A percentile compares a stretch with the other conserved stretches of the same genome.
phyloP scores from a whole-genome alignment of 2,797 vertebrate species.

The Nannoperca australis region DNA sequence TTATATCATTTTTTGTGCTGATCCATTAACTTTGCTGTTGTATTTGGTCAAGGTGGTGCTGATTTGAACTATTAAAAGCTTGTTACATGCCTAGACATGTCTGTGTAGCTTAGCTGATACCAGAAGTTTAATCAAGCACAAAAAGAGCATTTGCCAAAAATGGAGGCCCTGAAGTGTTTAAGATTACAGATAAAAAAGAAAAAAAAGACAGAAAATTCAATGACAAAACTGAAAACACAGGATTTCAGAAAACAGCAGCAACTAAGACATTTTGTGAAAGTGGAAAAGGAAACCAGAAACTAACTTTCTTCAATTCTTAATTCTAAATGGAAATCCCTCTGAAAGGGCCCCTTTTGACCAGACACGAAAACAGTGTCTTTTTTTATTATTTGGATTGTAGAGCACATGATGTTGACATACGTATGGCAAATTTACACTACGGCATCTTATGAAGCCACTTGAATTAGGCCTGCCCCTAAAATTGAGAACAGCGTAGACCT shows the following conservation, averaged over 20 bases:
- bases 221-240: too few relatives aligned
- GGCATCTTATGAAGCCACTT: not conserved
- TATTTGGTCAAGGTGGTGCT: not conserved
- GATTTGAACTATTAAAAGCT: not conserved
- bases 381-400: too few relatives aligned
- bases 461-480: conserved; percentile 1
- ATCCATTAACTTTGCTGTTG: not conserved
- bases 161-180: not conserved
- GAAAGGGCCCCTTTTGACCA: not conserved
- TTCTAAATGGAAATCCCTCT: not conserved
- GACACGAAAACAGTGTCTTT: too few relatives aligned
- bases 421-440: not conserved
- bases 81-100: not conserved
- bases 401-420: too few relatives aligned
- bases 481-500: conserved; percentile 45
- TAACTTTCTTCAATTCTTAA: not conserved
- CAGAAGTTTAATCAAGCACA: not conserved
- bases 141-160: not conserved
- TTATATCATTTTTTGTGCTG: not conserved
- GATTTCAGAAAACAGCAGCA: not conserved
- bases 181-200: too few relatives aligned
- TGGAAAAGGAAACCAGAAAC: not conserved
- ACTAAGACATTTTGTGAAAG: not conserved
- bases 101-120: not conserved
- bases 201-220: not conserved